Percentiles rank a stretch among this genome's conserved stretches.
These are phyloP conservation scores for Xiphophorus birchmanni DNA, from an alignment of 2,797 vertebrate species.

Conservation along the genomic window DNA sequence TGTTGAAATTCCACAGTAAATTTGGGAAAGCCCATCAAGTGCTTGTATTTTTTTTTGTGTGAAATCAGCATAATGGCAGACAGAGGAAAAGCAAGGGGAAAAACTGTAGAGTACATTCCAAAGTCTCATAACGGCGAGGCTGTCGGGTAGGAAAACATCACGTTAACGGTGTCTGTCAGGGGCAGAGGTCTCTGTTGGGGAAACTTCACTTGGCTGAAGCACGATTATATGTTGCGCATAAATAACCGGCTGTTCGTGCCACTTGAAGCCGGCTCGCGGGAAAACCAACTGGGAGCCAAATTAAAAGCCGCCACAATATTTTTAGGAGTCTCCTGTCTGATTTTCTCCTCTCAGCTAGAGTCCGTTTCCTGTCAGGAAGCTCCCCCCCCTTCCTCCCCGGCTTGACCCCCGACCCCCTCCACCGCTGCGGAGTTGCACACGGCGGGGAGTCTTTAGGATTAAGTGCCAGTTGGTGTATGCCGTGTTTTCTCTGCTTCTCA, in stretches of 20 bases:
- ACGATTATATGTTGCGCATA: slow-evolving; percentile 53
- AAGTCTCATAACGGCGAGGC: slow-evolving; percentile 58
- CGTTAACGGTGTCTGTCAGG: slow-evolving; percentile 48
- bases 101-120: slow-evolving; percentile 60
- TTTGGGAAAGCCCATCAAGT: background rate
- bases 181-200: slow-evolving; percentile 35
- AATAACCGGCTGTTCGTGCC: slow-evolving; percentile 57
- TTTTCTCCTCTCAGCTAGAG: slow-evolving; percentile 84
- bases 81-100: slow-evolving; percentile 37
- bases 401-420: slow-evolving; percentile 66
- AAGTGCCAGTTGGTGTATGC: slow-evolving; percentile 97
- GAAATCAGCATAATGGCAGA: slow-evolving; percentile 50
- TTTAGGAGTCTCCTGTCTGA: slow-evolving; percentile 84
- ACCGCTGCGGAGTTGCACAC: slow-evolving; percentile 87
- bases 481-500: slow-evolving; percentile 92
- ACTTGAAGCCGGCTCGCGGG: slow-evolving; percentile 72
- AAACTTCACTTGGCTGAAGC: slow-evolving; percentile 64
- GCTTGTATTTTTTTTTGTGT: slow-evolving; percentile 25
- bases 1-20: slow-evolving; percentile 11
- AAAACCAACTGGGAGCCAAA: slow-evolving; percentile 84
- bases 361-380: slow-evolving; percentile 96
- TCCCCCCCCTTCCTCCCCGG: slow-evolving; percentile 45
- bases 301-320: slow-evolving; percentile 87
- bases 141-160: slow-evolving; percentile 67
- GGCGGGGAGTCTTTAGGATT: slow-evolving; percentile 90